Percentiles rank a stretch among this genome's conserved stretches.
Evolutionary conservation across 2,113 vertebrate genomes (phyloP).

Genomic region (Xenopus borealis): DNA sequence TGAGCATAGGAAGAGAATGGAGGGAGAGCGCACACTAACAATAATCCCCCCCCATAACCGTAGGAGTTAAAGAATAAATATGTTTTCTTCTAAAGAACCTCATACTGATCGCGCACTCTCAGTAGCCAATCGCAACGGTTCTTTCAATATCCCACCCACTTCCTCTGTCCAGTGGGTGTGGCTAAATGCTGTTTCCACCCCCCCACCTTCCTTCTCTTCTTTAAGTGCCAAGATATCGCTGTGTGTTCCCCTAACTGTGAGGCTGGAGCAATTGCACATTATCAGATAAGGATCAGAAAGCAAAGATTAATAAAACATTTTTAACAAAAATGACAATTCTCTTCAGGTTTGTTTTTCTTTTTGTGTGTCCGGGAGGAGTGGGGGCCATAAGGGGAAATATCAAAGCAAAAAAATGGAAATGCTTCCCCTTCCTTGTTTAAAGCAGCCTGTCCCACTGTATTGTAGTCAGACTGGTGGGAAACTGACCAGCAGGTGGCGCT

Average conservation of each 20-base stretch:
- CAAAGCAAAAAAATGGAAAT: too few species aligned
- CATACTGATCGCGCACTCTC: slow-evolving; percentile 23
- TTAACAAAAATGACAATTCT: slow-evolving; percentile 27
- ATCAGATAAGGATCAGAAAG: slow-evolving; percentile 26
- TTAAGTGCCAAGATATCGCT: slow-evolving; percentile 45
- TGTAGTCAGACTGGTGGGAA: too few species aligned
- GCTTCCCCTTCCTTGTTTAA: too few species aligned
- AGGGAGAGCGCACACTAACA: not conserved
- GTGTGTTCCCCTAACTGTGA: slow-evolving; percentile 44
- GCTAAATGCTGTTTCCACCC: slow-evolving; percentile 10
- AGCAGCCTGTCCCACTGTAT: too few species aligned
- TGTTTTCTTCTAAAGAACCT: slow-evolving; percentile 19
- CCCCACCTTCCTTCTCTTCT: slow-evolving; percentile 27
- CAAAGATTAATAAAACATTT: slow-evolving; percentile 43
- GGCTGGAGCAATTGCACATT: slow-evolving; percentile 41
- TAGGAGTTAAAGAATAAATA: slow-evolving; percentile 30
- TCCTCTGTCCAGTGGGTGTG: not conserved
- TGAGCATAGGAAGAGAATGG: not conserved
- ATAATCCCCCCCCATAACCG: slow-evolving; percentile 18
- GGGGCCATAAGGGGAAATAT: too few species aligned
- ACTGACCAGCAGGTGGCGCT: too few species aligned
- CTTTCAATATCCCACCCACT: not conserved
- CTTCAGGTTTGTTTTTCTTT: not conserved
- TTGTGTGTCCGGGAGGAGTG: not conserved
- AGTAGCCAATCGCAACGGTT: not conserved